Evolutionary conservation across 2,797 vertebrate genomes (phyloP), one percentile per base, ranked within the genome.

Genomic region (Paedocypris micromegethes): DNA sequence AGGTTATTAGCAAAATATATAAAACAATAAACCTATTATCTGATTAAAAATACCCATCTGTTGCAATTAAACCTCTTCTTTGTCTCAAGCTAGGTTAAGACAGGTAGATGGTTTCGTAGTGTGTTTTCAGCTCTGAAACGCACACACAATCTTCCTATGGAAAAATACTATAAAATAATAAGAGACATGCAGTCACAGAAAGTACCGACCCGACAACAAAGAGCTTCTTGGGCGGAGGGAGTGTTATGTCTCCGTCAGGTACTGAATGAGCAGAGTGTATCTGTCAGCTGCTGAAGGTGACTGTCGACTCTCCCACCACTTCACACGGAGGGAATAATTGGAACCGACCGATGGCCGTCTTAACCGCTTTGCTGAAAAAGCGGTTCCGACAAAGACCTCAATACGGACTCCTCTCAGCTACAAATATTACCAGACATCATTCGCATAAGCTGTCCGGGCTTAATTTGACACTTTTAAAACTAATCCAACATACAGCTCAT

Each of bases 301-400:
- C 54, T 56, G 53, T 72, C 69, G 66, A 62, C 53, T 55, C 51
- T 67, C 71, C 55, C 70, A 59, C 5, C 42, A 62, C 58, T 47
- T 70, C 62, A 66, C 47, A 63, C 5, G 6, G 37, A 41, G 64
- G 43, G 50, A 58, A 53, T 73, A 61, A 78, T 64, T 64, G 55
- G 40, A 72, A 58, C 54, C 55, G 46, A 66, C 69, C 59, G 62
- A 54, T 58, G 54, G 44, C 9, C 41, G 52, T 72, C 53, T 54
- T 70, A 63, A 66, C 59, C 52, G 51, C 44, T 64, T 72, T 72
- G 61, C 57, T 9, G 4, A 57, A 9, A 50, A 56, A 56, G 42
- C 23, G 41, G 45, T 6, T 7, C 9, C 47, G 41, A 52, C 45
- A 45, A 66, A 67, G 38, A 37, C 38, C 9, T 39, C 48, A 64